A percentile compares a stretch with the other conserved stretches of the same genome.
Conservation (phyloP, 1,140 invertebrate species). For the Andricus grossulariae region DNA sequence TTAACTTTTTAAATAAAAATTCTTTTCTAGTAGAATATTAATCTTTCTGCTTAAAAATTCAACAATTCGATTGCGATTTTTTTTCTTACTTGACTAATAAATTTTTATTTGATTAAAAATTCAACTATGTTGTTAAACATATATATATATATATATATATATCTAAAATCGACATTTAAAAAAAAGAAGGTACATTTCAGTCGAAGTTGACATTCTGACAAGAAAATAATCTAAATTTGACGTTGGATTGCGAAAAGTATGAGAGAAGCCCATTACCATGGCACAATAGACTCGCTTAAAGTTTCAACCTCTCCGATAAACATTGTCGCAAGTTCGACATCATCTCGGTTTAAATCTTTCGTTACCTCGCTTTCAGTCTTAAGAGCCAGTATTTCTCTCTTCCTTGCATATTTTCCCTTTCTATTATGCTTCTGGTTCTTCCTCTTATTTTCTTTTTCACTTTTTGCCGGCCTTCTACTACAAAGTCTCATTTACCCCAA, state of each 20-base stretch:
- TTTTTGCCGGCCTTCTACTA: conserved; percentile 37
- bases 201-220: not conserved
- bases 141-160: too few species aligned
- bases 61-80: too few species aligned
- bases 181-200: too few species aligned
- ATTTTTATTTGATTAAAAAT: too few species aligned
- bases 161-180: too few species aligned
- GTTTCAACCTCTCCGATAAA: not conserved
- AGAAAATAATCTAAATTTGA: not conserved
- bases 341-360: not conserved
- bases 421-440: conserved; percentile 44
- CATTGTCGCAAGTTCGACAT: conserved; percentile 1
- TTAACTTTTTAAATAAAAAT: too few species aligned
- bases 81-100: too few species aligned
- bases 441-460: conserved; percentile 41
- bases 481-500: conserved; percentile 47
- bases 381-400: not conserved
- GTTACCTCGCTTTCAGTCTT: not conserved
- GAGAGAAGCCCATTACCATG: not conserved
- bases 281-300: not conserved
- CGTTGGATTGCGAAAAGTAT: not conserved
- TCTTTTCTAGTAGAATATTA: too few species aligned
- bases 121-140: too few species aligned
- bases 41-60: too few species aligned
- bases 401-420: conserved; percentile 35